Evolutionary conservation across 2,113 vertebrate species (phyloP).

Genomic region (Caranx melampygus): DNA sequence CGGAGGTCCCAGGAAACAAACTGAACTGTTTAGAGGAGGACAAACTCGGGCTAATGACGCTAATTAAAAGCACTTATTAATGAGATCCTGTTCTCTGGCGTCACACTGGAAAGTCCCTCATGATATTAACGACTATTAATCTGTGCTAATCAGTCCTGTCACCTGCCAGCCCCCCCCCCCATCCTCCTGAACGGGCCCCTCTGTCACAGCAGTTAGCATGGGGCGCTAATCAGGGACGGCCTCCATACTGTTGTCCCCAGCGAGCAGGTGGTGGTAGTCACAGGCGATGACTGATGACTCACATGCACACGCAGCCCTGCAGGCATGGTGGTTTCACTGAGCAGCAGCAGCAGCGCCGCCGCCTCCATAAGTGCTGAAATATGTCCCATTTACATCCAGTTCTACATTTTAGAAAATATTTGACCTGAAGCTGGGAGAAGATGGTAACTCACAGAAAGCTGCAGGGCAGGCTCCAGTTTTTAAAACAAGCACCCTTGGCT

Average conservation of each 20-base stretch:
- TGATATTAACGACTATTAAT: constrained; percentile 78
- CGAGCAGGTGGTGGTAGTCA: constrained; percentile 64
- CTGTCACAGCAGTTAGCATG: constrained; percentile 68
- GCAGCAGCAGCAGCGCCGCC: not conserved
- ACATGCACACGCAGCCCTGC: not conserved
- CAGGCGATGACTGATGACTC: constrained; percentile 57
- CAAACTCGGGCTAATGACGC: constrained; percentile 76
- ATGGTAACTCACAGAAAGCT: constrained; percentile 1
- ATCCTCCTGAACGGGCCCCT: constrained; percentile 23
- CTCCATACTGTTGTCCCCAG: constrained; percentile 54
- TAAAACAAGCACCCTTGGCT: constrained; percentile 64
- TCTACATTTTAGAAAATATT: constrained; percentile 25
- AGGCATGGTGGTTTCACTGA: constrained; percentile 1
- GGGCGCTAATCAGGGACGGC: constrained; percentile 52
- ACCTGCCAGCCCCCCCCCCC: constrained; percentile 22
- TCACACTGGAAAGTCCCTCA: constrained; percentile 61
- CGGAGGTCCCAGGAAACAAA: constrained; percentile 46
- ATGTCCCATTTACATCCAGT: constrained; percentile 32
- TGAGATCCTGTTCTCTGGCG: constrained; percentile 66
- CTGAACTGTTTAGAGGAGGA: constrained; percentile 73
- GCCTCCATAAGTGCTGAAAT: constrained; percentile 40
- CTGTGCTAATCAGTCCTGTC: constrained; percentile 70
- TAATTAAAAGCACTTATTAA: constrained; percentile 79
- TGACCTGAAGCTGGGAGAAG: constrained; percentile 47
- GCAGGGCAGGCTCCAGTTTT: constrained; percentile 33